Percentiles rank a stretch among this genome's conserved stretches.
These are phyloP conservation scores for Macaria notata DNA, from an alignment of 2,888 invertebrate species.

Conservation along the genomic window DNA sequence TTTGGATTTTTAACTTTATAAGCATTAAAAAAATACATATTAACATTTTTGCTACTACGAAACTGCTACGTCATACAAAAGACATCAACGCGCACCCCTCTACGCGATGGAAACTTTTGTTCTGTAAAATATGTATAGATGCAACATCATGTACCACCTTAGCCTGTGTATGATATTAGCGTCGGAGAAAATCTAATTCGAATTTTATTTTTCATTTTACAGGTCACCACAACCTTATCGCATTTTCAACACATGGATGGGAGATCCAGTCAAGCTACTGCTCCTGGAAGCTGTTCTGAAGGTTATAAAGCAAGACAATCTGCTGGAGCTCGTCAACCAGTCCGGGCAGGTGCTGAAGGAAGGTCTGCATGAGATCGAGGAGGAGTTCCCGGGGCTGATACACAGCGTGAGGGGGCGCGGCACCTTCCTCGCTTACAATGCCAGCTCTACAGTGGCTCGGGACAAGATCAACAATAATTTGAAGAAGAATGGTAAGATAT, in stretches of 20 bases:
- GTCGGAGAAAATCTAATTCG: no score
- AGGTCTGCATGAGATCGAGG: slow-evolving; percentile 85
- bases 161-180: no score
- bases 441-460: slow-evolving; percentile 82
- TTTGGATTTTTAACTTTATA: no score
- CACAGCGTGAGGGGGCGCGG: slow-evolving; percentile 93
- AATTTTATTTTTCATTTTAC: slow-evolving; percentile 13
- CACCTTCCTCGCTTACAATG: slow-evolving; percentile 92
- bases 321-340: slow-evolving; percentile 87
- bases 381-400: slow-evolving; percentile 86
- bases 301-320: slow-evolving; percentile 90
- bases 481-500: slow-evolving; percentile 85
- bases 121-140: no score
- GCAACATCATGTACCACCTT: no score
- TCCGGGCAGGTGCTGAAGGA: slow-evolving; percentile 86
- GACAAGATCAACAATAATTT: slow-evolving; percentile 87
- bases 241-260: slow-evolving; percentile 99
- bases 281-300: slow-evolving; percentile 91
- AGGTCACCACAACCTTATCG: slow-evolving; percentile 91
- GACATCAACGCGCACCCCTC: no score
- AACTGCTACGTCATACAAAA: no score
- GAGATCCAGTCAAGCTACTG: slow-evolving; percentile 96
- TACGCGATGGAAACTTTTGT: no score
- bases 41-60: no score
- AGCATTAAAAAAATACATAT: no score